These are phyloP conservation scores for Papilio gigon DNA, from an alignment of 2,888 invertebrate species.

Conservation along the genomic window DNA sequence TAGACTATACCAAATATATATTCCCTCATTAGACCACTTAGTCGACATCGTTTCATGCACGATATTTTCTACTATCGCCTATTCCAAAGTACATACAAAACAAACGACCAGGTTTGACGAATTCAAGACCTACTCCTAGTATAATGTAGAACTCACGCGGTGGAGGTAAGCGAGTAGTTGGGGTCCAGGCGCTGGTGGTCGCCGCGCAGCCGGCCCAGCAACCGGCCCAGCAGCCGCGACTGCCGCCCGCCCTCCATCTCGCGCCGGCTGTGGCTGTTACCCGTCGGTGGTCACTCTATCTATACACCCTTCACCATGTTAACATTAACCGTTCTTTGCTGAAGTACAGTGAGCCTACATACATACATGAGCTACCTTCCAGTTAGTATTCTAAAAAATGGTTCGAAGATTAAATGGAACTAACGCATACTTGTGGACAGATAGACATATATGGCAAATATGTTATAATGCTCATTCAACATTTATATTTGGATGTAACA, in stretches of 20 bases:
- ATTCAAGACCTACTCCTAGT: too few relatives aligned
- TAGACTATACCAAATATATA: background rate
- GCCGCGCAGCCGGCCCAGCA: constrained; percentile 70
- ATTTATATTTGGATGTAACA: too few relatives aligned
- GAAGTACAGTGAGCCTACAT: background rate
- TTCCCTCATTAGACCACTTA: background rate
- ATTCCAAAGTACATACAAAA: too few relatives aligned
- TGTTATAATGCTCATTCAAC: too few relatives aligned
- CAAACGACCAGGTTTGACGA: too few relatives aligned
- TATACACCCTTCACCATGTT: background rate
- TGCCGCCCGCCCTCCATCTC: constrained; percentile 70
- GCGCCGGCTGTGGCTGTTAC: constrained; percentile 40
- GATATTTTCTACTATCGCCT: too few relatives aligned
- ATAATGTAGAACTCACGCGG: constrained; percentile 57
- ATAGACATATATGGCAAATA: too few relatives aligned
- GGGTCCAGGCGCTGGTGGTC: constrained; percentile 66
- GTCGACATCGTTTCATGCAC: too few relatives aligned
- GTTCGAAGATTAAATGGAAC: too few relatives aligned
- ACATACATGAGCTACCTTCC: too few relatives aligned
- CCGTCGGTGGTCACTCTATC: constrained; percentile 22
- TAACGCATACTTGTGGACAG: too few relatives aligned
- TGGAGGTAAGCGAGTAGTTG: constrained; percentile 63
- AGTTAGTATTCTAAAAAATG: too few relatives aligned
- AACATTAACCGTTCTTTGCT: background rate
- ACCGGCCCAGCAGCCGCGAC: constrained; percentile 64